Conservation (phyloP, 2,888 invertebrate species). For the Drosophila differens region DNA sequence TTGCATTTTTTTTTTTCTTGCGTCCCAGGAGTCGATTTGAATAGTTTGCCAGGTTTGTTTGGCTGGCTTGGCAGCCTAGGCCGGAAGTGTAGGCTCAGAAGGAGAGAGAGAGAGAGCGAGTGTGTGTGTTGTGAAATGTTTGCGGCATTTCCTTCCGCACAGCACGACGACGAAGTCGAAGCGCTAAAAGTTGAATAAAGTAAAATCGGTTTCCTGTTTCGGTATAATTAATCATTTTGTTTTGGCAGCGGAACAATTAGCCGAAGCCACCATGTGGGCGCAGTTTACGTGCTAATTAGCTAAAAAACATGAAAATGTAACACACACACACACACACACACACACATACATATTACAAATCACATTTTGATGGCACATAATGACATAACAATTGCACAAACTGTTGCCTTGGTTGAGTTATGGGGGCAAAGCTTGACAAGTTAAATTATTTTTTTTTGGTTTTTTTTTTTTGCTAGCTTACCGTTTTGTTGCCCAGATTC, state of each 20-base stretch:
- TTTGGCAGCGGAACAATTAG: constrained; percentile 80
- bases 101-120: neutral
- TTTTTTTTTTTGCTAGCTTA: constrained; percentile 86
- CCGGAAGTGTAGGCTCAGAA: constrained; percentile 11
- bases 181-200: constrained; percentile 73
- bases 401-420: constrained; percentile 9
- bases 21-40: constrained; percentile 61
- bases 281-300: constrained; percentile 79
- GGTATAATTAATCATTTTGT: constrained; percentile 80
- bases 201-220: constrained; percentile 81
- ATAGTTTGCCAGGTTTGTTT: constrained; percentile 63
- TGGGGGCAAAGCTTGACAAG: neutral
- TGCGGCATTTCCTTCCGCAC: constrained; percentile 78
- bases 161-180: constrained; percentile 37
- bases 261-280: constrained; percentile 68
- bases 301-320: constrained; percentile 51
- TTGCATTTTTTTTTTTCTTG: neutral
- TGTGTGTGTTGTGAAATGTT: constrained; percentile 73
- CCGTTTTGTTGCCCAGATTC: constrained; percentile 96
- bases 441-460: neutral
- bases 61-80: constrained; percentile 20
- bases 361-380: constrained; percentile 66
- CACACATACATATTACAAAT: constrained; percentile 48
- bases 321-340: constrained; percentile 5
- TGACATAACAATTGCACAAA: constrained; percentile 68